A percentile compares a stretch with the other conserved stretches of the same genome.
Evolutionary conservation across 2,888 invertebrate species (phyloP).

Genomic region (Drosophila subsilvestris): DNA sequence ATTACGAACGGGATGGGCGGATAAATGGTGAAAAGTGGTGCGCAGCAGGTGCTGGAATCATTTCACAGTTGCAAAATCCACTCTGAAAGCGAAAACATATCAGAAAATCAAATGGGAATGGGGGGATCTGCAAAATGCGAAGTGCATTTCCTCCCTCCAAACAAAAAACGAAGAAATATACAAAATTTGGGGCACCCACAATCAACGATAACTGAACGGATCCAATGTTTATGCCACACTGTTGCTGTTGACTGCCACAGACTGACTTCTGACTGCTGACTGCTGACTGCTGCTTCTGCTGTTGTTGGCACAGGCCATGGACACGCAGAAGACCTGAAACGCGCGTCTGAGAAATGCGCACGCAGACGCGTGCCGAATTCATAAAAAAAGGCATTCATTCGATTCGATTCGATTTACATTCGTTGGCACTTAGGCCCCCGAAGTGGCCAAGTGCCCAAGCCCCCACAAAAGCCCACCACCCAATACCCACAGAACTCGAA

Average conservation of each 20-base stretch:
- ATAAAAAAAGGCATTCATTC: constrained; percentile 60
- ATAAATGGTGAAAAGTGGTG: constrained; percentile 8
- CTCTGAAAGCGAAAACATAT: constrained; percentile 14
- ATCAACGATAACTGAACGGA: constrained; percentile 4
- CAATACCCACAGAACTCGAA: constrained; percentile 47
- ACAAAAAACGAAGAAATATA: neutral
- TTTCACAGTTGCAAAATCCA: constrained; percentile 59
- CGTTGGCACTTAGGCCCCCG: constrained; percentile 51
- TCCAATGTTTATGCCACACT: constrained; percentile 53
- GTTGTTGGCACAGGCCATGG: constrained; percentile 39
- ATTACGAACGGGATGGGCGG: constrained; percentile 22
- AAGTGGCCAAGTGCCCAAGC: constrained; percentile 6
- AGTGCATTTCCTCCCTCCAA: constrained; percentile 23
- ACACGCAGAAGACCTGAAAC: constrained; percentile 23
- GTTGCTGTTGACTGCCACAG: constrained; percentile 9
- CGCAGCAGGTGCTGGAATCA: constrained; percentile 24
- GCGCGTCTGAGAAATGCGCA: constrained; percentile 67
- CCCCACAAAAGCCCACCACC: constrained; percentile 28
- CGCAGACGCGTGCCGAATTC: constrained; percentile 82
- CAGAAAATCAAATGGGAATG: constrained; percentile 29
- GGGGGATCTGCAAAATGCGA: constrained; percentile 31
- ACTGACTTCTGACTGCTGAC: neutral
- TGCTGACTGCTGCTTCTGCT: neutral
- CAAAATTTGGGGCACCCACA: constrained; percentile 22
- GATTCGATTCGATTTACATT: constrained; percentile 76